These are phyloP conservation scores for Phyllotreta striolata DNA, from an alignment of 2,888 invertebrate genomes.

Conservation along the genomic window DNA sequence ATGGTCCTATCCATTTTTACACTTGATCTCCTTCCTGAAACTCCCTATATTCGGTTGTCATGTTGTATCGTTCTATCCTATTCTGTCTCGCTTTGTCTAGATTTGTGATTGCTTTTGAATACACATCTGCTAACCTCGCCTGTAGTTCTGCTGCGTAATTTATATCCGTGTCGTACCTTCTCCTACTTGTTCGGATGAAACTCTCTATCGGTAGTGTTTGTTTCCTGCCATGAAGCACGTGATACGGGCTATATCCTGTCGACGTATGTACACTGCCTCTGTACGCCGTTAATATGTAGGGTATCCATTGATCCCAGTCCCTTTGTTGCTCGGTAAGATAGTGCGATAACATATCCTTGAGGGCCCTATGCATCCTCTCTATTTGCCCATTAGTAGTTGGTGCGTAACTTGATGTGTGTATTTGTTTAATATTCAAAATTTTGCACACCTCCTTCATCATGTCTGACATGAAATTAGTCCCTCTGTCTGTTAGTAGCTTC, in stretches of 20 bases:
- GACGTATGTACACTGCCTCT: constrained; percentile 28
- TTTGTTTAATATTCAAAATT: constrained; percentile 42
- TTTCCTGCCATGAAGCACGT: constrained; percentile 42
- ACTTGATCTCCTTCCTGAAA: constrained; percentile 13
- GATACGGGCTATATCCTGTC: constrained; percentile 42
- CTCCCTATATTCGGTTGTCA: neutral
- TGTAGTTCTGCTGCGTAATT: constrained; percentile 40
- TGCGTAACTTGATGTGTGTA: constrained; percentile 48
- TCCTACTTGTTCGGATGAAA: constrained; percentile 31
- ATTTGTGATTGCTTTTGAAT: constrained; percentile 6
- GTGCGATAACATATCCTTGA: constrained; percentile 48
- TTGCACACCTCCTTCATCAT: constrained; percentile 46
- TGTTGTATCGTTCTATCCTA: constrained; percentile 8
- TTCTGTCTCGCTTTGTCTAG: constrained; percentile 14
- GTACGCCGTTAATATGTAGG: constrained; percentile 46
- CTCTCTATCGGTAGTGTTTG: constrained; percentile 38
- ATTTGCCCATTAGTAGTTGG: constrained; percentile 50
- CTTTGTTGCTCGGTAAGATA: constrained; percentile 41
- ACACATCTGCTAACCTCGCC: constrained; percentile 13
- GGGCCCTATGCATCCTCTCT: constrained; percentile 48
- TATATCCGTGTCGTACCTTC: constrained; percentile 35
- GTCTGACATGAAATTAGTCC: constrained; percentile 45
- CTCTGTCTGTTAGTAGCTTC: constrained; percentile 49
- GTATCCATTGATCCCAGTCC: constrained; percentile 50
- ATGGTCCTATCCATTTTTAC: constrained; percentile 17